Evolutionary conservation across 2,888 invertebrate species (phyloP).

Genomic region (Orthonevra nobilis): DNA sequence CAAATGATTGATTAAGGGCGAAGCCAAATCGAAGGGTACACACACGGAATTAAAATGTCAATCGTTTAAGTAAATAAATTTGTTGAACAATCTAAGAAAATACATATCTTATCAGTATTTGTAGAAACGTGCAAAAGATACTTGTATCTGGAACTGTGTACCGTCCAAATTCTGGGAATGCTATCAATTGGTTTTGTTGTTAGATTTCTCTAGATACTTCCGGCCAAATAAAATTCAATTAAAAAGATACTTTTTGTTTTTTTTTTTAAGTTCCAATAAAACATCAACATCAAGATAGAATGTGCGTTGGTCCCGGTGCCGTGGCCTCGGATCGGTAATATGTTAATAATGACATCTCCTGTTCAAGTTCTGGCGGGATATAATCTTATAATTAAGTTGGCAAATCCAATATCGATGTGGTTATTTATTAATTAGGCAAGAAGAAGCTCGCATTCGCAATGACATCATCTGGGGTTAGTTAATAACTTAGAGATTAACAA

Average conservation of each 20-base stretch:
- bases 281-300: too few relatives aligned
- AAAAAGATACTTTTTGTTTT: too few relatives aligned
- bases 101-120: too few relatives aligned
- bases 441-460: neutral
- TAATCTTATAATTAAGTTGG: conserved; percentile 45
- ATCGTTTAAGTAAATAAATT: conserved; percentile 62
- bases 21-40: conserved; percentile 29
- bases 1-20: conserved; percentile 59
- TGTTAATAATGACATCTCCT: conserved; percentile 40
- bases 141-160: too few relatives aligned
- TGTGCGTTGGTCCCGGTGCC: too few relatives aligned
- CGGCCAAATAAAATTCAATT: too few relatives aligned
- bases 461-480: conserved; percentile 38
- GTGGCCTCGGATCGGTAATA: too few relatives aligned
- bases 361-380: conserved; percentile 16
- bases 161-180: too few relatives aligned
- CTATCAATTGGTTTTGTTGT: too few relatives aligned
- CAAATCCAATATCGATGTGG: conserved; percentile 63
- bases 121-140: too few relatives aligned
- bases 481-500: conserved; percentile 57
- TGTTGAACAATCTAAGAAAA: too few relatives aligned
- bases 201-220: too few relatives aligned
- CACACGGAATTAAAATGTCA: conserved; percentile 63
- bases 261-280: conserved; percentile 33
- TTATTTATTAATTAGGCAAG: conserved; percentile 65